A percentile compares a stretch with the other conserved stretches of the same genome.
phyloP scores from a whole-genome alignment of 2,113 vertebrate genomes.

The Brachypodius melanocephalos region DNA sequence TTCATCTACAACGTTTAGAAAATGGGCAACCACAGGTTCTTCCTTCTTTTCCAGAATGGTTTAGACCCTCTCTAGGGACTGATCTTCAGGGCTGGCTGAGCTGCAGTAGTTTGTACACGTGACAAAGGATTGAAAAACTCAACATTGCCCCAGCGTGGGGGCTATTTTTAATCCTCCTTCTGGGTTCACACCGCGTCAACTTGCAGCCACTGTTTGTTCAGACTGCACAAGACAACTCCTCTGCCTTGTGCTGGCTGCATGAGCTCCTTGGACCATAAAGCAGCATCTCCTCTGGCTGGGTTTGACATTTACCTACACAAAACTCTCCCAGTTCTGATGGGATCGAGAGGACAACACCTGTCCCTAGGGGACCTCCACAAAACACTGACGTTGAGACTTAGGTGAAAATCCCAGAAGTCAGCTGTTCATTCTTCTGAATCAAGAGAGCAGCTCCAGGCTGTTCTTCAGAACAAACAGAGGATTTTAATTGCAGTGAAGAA shows the following conservation, averaged over 20 bases:
- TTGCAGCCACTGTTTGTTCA: neutral
- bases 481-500: neutral
- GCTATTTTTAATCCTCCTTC: neutral
- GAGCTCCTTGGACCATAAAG: neutral
- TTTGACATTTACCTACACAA: neutral
- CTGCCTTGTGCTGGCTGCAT: neutral
- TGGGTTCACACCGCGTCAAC: neutral
- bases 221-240: neutral
- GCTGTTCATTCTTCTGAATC: neutral
- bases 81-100: neutral
- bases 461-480: neutral
- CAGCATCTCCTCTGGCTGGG: neutral
- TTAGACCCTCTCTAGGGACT: neutral
- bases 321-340: neutral
- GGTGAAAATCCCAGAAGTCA: neutral
- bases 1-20: neutral
- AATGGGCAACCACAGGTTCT: neutral
- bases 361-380: neutral
- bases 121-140: neutral
- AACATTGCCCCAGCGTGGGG: no score
- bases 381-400: neutral
- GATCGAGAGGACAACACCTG: neutral
- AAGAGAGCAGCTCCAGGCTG: neutral
- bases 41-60: neutral
- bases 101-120: neutral